These are phyloP conservation scores for Panzeria rudis DNA, from an alignment of 2,888 invertebrate species.

Conservation along the genomic window DNA sequence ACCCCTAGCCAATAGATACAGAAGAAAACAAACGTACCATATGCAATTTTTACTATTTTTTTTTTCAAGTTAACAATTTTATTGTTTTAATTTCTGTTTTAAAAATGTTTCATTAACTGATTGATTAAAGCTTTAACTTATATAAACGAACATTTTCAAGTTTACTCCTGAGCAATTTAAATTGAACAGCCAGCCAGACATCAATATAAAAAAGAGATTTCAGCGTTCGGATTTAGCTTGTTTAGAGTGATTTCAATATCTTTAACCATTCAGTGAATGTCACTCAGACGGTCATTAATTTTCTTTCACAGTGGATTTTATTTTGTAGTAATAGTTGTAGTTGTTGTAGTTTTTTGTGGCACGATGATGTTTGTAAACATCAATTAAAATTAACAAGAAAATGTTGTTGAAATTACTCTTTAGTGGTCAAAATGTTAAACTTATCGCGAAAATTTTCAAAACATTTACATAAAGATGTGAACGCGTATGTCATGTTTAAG, in stretches of 20 bases:
- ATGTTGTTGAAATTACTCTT: conserved; percentile 69
- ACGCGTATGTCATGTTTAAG: conserved; percentile 71
- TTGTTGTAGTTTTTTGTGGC: conserved; percentile 39
- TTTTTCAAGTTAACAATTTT: conserved; percentile 46
- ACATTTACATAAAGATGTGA: conserved; percentile 72
- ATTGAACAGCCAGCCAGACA: conserved; percentile 9
- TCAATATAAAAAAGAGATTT: conserved; percentile 11
- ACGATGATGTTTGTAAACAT: conserved; percentile 71
- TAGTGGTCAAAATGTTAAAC: conserved; percentile 71
- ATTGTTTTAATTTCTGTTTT: conserved; percentile 26
- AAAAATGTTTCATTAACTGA: conserved; percentile 67
- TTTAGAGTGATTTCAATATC: conserved; percentile 47
- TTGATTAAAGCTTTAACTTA: conserved; percentile 54
- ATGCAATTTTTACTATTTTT: conserved; percentile 57
- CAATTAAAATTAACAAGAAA: conserved; percentile 73
- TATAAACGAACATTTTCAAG: conserved; percentile 20
- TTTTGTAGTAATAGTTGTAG: neutral
- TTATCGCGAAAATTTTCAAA: conserved; percentile 65
- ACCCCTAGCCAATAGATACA: conserved; percentile 2
- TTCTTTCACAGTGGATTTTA: neutral
- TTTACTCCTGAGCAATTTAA: neutral
- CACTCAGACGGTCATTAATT: conserved; percentile 35
- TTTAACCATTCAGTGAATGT: conserved; percentile 28
- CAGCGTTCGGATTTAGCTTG: conserved; percentile 17
- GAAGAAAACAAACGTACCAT: conserved; percentile 12